These are phyloP conservation scores for Habropoda laboriosa DNA, from an alignment of 1,140 invertebrate genomes.

Conservation along the genomic window DNA sequence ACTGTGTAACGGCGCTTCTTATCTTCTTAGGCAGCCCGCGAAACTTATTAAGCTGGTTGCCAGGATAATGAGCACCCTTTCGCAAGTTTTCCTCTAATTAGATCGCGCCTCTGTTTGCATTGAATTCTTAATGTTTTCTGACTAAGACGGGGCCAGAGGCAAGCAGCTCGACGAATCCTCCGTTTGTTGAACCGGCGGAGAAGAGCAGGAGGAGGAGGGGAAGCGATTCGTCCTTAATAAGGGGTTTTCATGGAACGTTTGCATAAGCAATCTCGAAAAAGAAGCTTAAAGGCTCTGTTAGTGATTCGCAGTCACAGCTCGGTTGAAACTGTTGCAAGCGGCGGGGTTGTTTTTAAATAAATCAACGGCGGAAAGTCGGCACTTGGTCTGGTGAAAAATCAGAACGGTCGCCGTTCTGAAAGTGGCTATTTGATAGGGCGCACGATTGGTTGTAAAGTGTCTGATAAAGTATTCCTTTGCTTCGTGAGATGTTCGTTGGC, in stretches of 20 bases:
- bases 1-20: neutral
- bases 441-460: neutral
- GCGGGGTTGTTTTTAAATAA: conserved; percentile 21
- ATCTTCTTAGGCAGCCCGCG: conserved; percentile 9
- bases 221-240: neutral
- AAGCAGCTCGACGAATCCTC: neutral
- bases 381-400: too few species aligned
- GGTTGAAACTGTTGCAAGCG: neutral
- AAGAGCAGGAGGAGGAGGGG: neutral
- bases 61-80: conserved; percentile 40
- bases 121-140: conserved; percentile 42
- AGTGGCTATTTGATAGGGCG: neutral
- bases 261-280: conserved; percentile 13
- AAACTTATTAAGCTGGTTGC: conserved; percentile 30
- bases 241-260: neutral
- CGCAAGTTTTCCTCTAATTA: conserved; percentile 52
- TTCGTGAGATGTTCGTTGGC: neutral
- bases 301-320: too few species aligned
- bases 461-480: neutral
- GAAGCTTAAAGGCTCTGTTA: neutral
- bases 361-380: neutral
- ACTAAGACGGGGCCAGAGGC: neutral
- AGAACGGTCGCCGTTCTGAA: too few species aligned
- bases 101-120: conserved; percentile 36
- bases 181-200: neutral